Evolutionary conservation across 64 coral and sea anemone species (phyloP).

Genomic region (Pachyseris speciosa): DNA sequence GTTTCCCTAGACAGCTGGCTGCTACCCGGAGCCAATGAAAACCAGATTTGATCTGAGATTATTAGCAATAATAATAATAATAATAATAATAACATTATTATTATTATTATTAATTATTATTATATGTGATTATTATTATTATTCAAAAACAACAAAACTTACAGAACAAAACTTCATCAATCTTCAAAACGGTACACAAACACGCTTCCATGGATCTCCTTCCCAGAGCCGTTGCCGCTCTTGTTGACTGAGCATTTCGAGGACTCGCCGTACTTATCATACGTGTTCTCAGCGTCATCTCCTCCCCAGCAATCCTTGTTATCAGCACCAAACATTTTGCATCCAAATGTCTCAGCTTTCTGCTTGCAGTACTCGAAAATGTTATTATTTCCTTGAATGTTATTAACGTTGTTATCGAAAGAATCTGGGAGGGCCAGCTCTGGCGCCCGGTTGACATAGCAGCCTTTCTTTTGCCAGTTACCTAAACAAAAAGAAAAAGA

Average conservation of each 20-base stretch:
- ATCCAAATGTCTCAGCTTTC: background rate
- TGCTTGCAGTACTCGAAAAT: background rate
- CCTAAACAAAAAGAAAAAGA: background rate
- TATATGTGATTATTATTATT: no score
- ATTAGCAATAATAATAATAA: no score
- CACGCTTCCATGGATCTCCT: background rate
- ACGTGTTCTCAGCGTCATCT: background rate
- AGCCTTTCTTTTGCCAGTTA: background rate
- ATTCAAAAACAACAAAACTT: no score
- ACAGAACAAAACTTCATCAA: no score
- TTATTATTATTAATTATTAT: no score
- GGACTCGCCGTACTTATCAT: background rate
- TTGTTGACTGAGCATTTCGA: background rate
- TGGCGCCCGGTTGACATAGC: background rate
- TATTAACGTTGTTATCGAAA: background rate
- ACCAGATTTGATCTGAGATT: no score
- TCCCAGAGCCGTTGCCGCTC: background rate
- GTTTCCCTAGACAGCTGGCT: no score
- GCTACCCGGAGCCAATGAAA: no score
- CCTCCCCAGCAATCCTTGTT: background rate
- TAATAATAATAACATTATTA: no score
- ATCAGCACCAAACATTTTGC: background rate
- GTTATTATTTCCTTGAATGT: background rate
- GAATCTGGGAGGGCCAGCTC: background rate
- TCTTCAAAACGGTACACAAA: background rate